Evolutionary conservation across 2,888 invertebrate species (phyloP).

Genomic region (Scelioninae gen. 1): DNA sequence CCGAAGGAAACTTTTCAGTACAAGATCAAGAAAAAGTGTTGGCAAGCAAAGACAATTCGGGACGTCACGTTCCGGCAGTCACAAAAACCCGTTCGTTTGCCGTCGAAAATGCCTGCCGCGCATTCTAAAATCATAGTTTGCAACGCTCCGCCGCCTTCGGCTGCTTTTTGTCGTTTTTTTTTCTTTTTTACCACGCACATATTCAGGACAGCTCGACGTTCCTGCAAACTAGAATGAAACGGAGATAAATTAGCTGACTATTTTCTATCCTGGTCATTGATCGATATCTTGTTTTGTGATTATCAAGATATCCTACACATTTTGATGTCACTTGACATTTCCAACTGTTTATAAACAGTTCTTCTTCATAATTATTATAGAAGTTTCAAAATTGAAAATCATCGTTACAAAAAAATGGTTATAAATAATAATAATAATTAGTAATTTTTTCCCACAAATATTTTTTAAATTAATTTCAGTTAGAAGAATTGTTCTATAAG

Average conservation of each 20-base stretch:
- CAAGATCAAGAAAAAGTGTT: conserved; percentile 33
- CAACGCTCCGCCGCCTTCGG: conserved; percentile 71
- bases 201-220: conserved; percentile 42
- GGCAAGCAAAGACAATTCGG: conserved; percentile 44
- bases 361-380: too few relatives aligned
- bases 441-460: too few relatives aligned
- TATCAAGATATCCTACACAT: too few relatives aligned
- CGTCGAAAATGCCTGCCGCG: conserved; percentile 77
- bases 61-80: conserved; percentile 29
- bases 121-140: conserved; percentile 76
- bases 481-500: too few relatives aligned
- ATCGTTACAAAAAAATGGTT: too few relatives aligned
- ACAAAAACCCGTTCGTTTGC: conserved; percentile 60
- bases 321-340: too few relatives aligned
- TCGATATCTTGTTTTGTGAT: too few relatives aligned
- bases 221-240: conserved; percentile 36
- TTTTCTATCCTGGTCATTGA: background rate
- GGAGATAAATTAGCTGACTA: conserved; percentile 37
- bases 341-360: too few relatives aligned
- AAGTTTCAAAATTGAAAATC: too few relatives aligned
- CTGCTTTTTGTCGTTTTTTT: conserved; percentile 63
- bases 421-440: too few relatives aligned
- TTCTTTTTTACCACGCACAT: conserved; percentile 24
- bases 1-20: conserved; percentile 22
- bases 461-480: too few relatives aligned